These are phyloP conservation scores for Conchocele bisecta DNA, from an alignment of 2,888 invertebrate genomes.

Conservation along the genomic window DNA sequence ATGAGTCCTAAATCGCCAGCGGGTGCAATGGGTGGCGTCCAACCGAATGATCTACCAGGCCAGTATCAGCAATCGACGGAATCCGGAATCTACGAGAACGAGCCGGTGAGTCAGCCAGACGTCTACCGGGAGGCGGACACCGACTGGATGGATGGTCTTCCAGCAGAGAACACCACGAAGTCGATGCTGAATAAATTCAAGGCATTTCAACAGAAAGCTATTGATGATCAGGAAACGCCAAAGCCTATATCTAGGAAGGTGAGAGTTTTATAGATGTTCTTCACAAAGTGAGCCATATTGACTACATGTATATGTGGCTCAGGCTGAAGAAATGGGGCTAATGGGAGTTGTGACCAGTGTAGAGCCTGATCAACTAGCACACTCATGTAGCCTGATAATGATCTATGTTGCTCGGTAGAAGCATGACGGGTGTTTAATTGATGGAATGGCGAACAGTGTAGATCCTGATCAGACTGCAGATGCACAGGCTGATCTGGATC, in stretches of 20 bases:
- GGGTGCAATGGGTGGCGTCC: slow-evolving; percentile 66
- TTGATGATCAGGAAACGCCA: slow-evolving; percentile 64
- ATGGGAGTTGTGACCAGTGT: no score
- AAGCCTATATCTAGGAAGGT: slow-evolving; percentile 71
- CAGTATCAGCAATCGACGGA: slow-evolving; percentile 72
- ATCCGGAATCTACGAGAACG: slow-evolving; percentile 73
- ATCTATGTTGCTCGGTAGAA: no score
- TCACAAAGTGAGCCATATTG: no score
- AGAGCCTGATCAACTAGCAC: no score
- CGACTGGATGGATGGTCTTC: slow-evolving; percentile 79
- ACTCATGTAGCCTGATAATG: no score
- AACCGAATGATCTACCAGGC: slow-evolving; percentile 73
- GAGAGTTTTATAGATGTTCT: no score
- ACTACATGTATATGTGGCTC: no score
- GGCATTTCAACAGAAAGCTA: slow-evolving; percentile 86
- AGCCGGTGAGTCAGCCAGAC: slow-evolving; percentile 70
- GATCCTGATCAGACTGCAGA: no score
- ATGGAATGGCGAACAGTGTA: no score
- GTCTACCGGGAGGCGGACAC: slow-evolving; percentile 83
- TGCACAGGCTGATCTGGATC: no score
- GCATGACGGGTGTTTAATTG: no score
- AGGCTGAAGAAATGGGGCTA: no score
- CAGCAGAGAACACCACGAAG: slow-evolving; percentile 90
- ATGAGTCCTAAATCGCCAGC: slow-evolving; percentile 72
- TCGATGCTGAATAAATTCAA: slow-evolving; percentile 93